Base-by-base conservation (phyloP, 2,888 invertebrate species). In the Isotomurus palustris region DNA sequence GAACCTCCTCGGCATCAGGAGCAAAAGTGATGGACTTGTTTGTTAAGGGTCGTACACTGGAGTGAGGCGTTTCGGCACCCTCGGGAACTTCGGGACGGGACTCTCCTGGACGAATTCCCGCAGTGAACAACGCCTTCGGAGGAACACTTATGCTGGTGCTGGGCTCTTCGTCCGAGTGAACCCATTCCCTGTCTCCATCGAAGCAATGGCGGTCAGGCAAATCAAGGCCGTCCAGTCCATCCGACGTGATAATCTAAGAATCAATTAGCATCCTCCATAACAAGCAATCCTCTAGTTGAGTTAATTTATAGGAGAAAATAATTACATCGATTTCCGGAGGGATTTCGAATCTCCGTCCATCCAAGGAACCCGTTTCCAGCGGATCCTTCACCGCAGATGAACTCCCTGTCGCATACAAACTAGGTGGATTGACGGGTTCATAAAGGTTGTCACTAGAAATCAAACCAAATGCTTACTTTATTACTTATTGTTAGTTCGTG, bases 371-470 rank as follows among this genome's bases (percentile, higher is more conserved):
- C 24, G 64, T 67, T 6, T 67, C 66, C 40, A 41, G 49, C 29
- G 47, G 52, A 54, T 67, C 71, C 19, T 72, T 73, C 53, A 72
- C 73, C 69, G 75, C 74, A 69, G 73, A 73, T 74, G 74, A 62
- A 75, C 75, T 72, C 74, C 75, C 74, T 74, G 75, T 69, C 75
- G 75, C 56, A 53, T 65, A 66, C n/a, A 74, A 74, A 62, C 78
- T 78, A 66, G 86, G 85, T 72, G 85, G 84, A 74, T 86, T 87
- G 76, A 91, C 86, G 71, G 89, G 88, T 80, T 91, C 91, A 80
- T 91, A 91, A 78, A 91, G 89, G 83, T 91, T 91, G 82, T 91
- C 91, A 82, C 91, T 91, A 81, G n/a, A n/a, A n/a, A n/a, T n/a
- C n/a, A n/a, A n/a, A n/a, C n/a, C n/a, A n/a, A n/a, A n/a, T n/a